Evolutionary conservation across 64 coral and sea anemone genomes (phyloP).

Genomic region (Cladopsammia gracilis): DNA sequence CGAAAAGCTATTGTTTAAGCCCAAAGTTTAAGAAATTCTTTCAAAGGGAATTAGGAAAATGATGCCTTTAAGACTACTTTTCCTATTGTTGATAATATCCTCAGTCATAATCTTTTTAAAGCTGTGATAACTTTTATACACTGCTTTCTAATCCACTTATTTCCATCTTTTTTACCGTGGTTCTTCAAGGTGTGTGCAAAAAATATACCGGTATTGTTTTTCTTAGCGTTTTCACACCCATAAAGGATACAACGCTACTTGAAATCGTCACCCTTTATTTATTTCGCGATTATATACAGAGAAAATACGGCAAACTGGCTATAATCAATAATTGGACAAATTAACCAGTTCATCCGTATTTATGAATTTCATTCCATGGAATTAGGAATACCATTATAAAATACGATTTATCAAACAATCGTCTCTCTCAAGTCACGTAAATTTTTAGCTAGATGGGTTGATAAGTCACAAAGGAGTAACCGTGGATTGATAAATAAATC

Average conservation of each 20-base stretch:
- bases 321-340: background rate
- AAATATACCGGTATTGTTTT: background rate
- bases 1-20: constrained; percentile 12
- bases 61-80: constrained; percentile 6
- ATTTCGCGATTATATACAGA: background rate
- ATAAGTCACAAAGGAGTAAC: constrained; percentile 7
- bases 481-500: background rate
- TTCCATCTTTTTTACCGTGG: background rate
- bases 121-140: constrained; percentile 41
- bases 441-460: background rate
- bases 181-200: background rate
- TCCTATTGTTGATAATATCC: constrained; percentile 44
- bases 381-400: background rate
- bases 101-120: constrained; percentile 44
- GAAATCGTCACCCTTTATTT: background rate
- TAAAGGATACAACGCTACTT: background rate
- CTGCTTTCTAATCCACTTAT: constrained; percentile 38
- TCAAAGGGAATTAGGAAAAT: constrained; percentile 15
- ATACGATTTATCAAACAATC: background rate
- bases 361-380: background rate
- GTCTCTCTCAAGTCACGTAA: background rate
- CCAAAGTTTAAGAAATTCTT: constrained; percentile 33
- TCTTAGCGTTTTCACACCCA: background rate
- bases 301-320: background rate
- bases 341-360: background rate